These are phyloP conservation scores for Chiloscyllium plagiosum DNA, from an alignment of 2,113 vertebrate species.

Conservation along the genomic window DNA sequence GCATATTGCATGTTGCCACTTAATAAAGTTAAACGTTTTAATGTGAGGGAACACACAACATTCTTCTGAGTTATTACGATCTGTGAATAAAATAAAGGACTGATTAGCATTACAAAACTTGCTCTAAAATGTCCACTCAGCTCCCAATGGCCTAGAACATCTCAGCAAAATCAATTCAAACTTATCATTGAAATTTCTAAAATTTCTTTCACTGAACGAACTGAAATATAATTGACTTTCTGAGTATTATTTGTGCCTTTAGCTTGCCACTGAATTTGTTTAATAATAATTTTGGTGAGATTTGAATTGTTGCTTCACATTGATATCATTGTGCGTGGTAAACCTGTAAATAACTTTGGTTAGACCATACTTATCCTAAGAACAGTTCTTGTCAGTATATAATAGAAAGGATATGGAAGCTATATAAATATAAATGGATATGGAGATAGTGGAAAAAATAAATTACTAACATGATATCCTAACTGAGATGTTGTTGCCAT, in stretches of 20 bases:
- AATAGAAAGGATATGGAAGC: neutral
- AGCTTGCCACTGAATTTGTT: neutral
- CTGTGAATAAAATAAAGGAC: neutral
- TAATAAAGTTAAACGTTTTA: conserved; percentile 5
- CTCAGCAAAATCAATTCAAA: neutral
- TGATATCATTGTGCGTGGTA: neutral
- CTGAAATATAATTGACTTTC: neutral
- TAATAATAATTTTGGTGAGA: neutral
- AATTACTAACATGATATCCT: neutral
- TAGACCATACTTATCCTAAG: neutral
- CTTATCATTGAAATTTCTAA: neutral
- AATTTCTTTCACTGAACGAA: neutral
- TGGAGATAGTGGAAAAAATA: too few relatives aligned
- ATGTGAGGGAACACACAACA: neutral
- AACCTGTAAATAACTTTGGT: neutral
- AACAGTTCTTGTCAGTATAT: neutral
- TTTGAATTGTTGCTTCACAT: neutral
- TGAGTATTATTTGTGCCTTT: too few relatives aligned
- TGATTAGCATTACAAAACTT: neutral
- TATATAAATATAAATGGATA: too few relatives aligned
- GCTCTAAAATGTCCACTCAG: neutral
- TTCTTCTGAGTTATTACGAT: neutral
- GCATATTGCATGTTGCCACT: neutral
- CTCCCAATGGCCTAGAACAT: neutral
- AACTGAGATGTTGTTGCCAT: neutral